Percentiles rank a stretch among this genome's conserved stretches.
Conservation (phyloP, 2,888 invertebrate genomes). For the Parnassius smintheus region DNA sequence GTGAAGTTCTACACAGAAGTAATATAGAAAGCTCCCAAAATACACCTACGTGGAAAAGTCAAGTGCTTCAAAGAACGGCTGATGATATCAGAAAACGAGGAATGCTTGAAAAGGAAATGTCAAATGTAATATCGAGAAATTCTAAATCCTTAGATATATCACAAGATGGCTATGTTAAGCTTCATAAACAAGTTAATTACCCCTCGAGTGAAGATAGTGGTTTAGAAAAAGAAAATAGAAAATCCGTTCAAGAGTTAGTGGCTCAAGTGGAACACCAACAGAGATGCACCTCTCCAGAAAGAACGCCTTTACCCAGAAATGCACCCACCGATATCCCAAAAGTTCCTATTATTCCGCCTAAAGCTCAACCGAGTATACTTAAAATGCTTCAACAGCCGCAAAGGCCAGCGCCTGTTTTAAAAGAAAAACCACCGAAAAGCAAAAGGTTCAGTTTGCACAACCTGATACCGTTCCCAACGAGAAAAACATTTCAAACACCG, state of each 20-base stretch:
- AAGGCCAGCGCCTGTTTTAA: slow-evolving; percentile 69
- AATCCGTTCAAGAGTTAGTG: slow-evolving; percentile 83
- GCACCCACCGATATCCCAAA: slow-evolving; percentile 53
- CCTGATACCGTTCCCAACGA: slow-evolving; percentile 75
- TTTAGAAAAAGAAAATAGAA: slow-evolving; percentile 65
- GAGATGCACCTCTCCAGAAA: slow-evolving; percentile 63
- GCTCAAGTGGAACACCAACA: slow-evolving; percentile 81
- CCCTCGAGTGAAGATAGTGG: slow-evolving; percentile 41
- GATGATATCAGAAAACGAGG: slow-evolving; percentile 70
- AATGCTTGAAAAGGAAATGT: slow-evolving; percentile 66
- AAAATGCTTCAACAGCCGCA: slow-evolving; percentile 74
- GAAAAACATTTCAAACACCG: slow-evolving; percentile 72
- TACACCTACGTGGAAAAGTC: slow-evolving; percentile 67
- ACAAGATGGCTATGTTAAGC: slow-evolving; percentile 75
- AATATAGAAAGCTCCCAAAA: slow-evolving; percentile 40
- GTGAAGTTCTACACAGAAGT: slow-evolving; percentile 39
- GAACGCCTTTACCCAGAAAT: slow-evolving; percentile 57
- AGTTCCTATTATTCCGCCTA: slow-evolving; percentile 42
- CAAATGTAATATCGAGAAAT: slow-evolving; percentile 53
- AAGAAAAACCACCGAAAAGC: slow-evolving; percentile 72
- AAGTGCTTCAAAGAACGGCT: slow-evolving; percentile 71
- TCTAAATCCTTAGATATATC: slow-evolving; percentile 69
- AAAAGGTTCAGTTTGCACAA: slow-evolving; percentile 77
- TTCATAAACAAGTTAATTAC: slow-evolving; percentile 61
- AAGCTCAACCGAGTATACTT: slow-evolving; percentile 50